A percentile compares a stretch with the other conserved stretches of the same genome.
Evolutionary conservation across 2,113 vertebrate genomes (phyloP).

Genomic region (Ochotona princeps): DNA sequence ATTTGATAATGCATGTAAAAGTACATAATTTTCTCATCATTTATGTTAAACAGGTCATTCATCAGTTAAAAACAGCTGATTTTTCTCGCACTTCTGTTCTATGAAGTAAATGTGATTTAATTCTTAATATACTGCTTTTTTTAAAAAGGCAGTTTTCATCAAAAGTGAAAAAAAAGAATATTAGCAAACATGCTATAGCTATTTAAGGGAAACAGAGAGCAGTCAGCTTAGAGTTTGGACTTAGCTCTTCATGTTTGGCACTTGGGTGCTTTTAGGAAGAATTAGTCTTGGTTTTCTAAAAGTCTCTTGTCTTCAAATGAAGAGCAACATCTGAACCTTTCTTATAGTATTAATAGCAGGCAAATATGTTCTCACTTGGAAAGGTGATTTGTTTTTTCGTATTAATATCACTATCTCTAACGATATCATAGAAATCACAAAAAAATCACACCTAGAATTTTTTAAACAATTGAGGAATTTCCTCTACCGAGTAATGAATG

Average conservation of each 20-base stretch:
- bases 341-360: neutral
- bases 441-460: neutral
- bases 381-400: neutral
- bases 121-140: neutral
- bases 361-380: neutral
- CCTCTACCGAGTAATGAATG: neutral
- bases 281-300: neutral
- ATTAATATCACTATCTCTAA: neutral
- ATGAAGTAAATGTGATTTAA: neutral
- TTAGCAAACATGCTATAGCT: neutral
- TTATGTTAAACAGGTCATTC: neutral
- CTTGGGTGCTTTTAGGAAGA: neutral
- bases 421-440: neutral
- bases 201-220: neutral
- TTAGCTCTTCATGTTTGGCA: neutral
- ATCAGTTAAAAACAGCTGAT: neutral
- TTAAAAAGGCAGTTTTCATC: neutral
- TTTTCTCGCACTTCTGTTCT: neutral
- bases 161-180: neutral
- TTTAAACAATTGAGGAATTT: neutral
- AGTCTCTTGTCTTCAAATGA: conserved; percentile 27
- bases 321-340: neutral
- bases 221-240: neutral
- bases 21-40: neutral
- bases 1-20: neutral